These are phyloP conservation scores for Fragum fragum DNA, from an alignment of 2,888 invertebrate genomes.

Conservation along the genomic window DNA sequence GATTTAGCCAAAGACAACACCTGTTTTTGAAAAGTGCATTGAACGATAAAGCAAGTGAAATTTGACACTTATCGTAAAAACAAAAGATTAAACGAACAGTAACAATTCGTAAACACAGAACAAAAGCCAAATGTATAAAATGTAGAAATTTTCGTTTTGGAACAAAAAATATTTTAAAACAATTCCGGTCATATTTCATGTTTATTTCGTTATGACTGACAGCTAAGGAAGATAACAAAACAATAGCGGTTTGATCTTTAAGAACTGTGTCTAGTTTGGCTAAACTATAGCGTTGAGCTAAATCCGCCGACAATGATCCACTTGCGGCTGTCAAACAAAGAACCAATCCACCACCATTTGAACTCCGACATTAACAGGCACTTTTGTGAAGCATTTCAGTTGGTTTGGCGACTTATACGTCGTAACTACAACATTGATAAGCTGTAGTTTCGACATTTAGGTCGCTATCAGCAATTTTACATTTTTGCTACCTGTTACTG, in stretches of 20 bases:
- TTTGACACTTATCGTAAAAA: background rate
- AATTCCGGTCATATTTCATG: conserved; percentile 12
- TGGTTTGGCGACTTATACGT: too few relatives aligned
- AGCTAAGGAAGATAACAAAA: conserved; percentile 15
- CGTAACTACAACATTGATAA: too few relatives aligned
- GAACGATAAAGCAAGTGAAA: background rate
- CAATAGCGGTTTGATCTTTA: background rate
- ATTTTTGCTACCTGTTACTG: too few relatives aligned
- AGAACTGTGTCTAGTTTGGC: too few relatives aligned
- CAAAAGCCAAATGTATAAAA: background rate
- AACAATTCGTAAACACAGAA: background rate
- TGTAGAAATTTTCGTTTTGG: conserved; percentile 7
- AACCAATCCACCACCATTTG: too few relatives aligned
- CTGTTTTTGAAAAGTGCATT: background rate
- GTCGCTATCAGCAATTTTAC: too few relatives aligned
- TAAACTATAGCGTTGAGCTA: too few relatives aligned
- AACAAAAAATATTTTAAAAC: conserved; percentile 10
- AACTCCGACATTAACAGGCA: too few relatives aligned
- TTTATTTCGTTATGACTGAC: conserved; percentile 17
- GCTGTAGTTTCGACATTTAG: too few relatives aligned
- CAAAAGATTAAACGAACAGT: conserved; percentile 6
- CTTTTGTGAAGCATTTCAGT: too few relatives aligned
- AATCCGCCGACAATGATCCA: too few relatives aligned
- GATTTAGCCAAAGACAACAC: background rate
- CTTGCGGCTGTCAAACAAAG: too few relatives aligned